Evolutionary conservation across 2,797 vertebrate genomes (phyloP).

Genomic region (Hyperoplus immaculatus): DNA sequence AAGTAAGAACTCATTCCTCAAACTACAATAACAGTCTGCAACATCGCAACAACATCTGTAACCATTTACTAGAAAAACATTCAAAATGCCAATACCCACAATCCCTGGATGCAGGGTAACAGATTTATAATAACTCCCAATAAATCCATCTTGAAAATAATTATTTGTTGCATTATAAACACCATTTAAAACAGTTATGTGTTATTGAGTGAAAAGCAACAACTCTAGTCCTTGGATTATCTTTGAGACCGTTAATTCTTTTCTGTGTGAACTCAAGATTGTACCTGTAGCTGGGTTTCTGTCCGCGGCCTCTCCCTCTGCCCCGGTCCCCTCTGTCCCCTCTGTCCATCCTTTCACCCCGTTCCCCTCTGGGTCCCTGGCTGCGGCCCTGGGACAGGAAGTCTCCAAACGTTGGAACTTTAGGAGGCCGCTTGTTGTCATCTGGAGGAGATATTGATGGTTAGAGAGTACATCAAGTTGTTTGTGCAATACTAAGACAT

Average conservation of each 20-base stretch:
- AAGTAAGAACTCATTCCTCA: background rate
- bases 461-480: background rate
- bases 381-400: slow-evolving; percentile 86
- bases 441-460: slow-evolving; percentile 65
- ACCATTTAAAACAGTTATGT: background rate
- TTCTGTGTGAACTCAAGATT: background rate
- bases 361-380: slow-evolving; percentile 76
- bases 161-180: background rate
- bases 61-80: background rate
- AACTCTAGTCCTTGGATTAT: too few species aligned
- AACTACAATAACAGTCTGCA: background rate
- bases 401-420: slow-evolving; percentile 88
- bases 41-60: background rate
- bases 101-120: background rate
- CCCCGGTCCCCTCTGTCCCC: slow-evolving; percentile 72
- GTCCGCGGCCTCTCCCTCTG: slow-evolving; percentile 75
- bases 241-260: background rate
- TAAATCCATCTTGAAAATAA: background rate
- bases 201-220: background rate
- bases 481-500: background rate
- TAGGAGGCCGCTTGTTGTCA: slow-evolving; percentile 85
- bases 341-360: slow-evolving; percentile 72
- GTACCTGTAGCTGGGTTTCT: slow-evolving; percentile 90
- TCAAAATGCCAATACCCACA: background rate
- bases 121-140: background rate